Percentiles rank a stretch among this genome's conserved stretches.
Conservation (phyloP, 2,113 vertebrate species). For the Pipa parva region DNA sequence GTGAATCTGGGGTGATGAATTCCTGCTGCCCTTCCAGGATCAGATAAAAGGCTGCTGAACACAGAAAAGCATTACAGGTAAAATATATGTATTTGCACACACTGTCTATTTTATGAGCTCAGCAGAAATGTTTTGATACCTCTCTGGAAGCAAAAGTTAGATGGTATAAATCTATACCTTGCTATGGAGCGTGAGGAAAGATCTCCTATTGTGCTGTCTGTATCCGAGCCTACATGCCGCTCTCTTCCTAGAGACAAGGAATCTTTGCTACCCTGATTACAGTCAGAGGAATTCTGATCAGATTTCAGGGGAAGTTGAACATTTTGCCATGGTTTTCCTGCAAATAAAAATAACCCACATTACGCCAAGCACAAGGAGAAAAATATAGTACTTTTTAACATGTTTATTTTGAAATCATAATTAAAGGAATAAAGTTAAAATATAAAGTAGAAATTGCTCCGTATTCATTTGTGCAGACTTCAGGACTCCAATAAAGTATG, state of each 20-base stretch:
- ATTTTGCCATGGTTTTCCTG: constrained; percentile 13
- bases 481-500: too few relatives aligned
- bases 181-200: constrained; percentile 63
- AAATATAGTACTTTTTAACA: too few relatives aligned
- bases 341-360: neutral
- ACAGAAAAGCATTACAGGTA: too few relatives aligned
- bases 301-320: constrained; percentile 62
- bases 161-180: constrained; percentile 67
- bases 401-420: too few relatives aligned
- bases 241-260: constrained; percentile 9
- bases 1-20: neutral
- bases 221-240: constrained; percentile 53
- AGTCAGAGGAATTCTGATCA: constrained; percentile 62
- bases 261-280: constrained; percentile 52
- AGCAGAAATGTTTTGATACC: too few relatives aligned
- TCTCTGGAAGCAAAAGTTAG: too few relatives aligned
- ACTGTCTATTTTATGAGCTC: too few relatives aligned
- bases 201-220: constrained; percentile 66
- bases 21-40: neutral
- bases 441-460: too few relatives aligned
- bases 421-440: too few relatives aligned
- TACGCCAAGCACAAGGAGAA: too few relatives aligned
- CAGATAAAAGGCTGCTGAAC: constrained; percentile 2
- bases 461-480: too few relatives aligned
- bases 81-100: too few relatives aligned